These are phyloP conservation scores for Ypsolopha scabrella DNA, from an alignment of 2,888 invertebrate genomes.

Conservation along the genomic window DNA sequence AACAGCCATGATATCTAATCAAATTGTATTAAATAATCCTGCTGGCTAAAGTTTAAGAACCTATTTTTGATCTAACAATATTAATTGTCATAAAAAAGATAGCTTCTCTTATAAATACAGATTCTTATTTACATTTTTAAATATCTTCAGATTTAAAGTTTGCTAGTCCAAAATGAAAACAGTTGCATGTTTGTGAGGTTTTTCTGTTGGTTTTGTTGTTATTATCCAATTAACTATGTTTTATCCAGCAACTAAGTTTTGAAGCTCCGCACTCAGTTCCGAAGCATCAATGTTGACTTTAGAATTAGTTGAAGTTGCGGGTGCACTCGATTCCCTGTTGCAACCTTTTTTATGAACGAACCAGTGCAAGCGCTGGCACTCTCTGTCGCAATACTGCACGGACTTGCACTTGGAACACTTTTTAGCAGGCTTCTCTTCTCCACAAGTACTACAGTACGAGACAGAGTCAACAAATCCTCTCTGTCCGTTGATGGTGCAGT, in stretches of 20 bases:
- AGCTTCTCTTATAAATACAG: too few relatives aligned
- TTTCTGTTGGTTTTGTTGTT: too few relatives aligned
- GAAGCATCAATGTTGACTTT: conserved; percentile 48
- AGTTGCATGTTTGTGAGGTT: too few relatives aligned
- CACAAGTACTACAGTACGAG: conserved; percentile 85
- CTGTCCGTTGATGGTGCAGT: conserved; percentile 89
- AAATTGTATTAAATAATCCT: too few relatives aligned
- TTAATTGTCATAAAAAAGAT: too few relatives aligned
- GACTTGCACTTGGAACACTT: conserved; percentile 96
- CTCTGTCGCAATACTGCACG: conserved; percentile 93
- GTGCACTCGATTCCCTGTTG: conserved; percentile 69
- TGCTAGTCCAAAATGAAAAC: too few relatives aligned
- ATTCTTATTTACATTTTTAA: too few relatives aligned
- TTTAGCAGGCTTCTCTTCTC: conserved; percentile 89
- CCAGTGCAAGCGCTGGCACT: conserved; percentile 96
- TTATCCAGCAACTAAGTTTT: conserved; percentile 48
- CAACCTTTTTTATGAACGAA: conserved; percentile 91
- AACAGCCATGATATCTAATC: too few relatives aligned
- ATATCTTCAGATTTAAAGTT: too few relatives aligned
- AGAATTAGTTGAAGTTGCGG: conserved; percentile 24
- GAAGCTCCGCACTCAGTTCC: conserved; percentile 61
- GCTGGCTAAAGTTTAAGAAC: too few relatives aligned
- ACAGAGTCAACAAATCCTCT: conserved; percentile 80
- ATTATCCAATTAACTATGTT: not conserved
- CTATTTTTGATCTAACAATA: too few relatives aligned